phyloP scores from a whole-genome alignment of 2,888 invertebrate species.

The Drymonia ruficornis region DNA sequence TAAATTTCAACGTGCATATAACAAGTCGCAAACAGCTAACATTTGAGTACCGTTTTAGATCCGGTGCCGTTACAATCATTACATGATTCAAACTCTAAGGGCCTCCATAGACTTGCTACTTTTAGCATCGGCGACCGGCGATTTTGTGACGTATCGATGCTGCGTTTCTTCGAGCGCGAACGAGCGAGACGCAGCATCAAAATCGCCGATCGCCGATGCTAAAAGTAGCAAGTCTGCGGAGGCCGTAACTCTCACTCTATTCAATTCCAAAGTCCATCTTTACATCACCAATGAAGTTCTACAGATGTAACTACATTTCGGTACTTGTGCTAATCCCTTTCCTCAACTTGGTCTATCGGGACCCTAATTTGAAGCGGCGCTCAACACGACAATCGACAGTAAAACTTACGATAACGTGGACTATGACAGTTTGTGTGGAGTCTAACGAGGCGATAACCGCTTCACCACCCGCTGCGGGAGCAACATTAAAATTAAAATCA shows the following conservation, averaged over 20 bases:
- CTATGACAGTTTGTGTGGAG: constrained; percentile 38
- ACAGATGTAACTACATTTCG: constrained; percentile 4
- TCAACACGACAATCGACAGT: constrained; percentile 37
- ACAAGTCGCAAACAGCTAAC: too few relatives aligned
- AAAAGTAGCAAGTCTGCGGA: too few relatives aligned
- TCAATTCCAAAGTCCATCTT: background rate
- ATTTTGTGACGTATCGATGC: too few relatives aligned
- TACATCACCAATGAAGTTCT: background rate
- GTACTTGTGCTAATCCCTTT: constrained; percentile 6
- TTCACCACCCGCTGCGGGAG: constrained; percentile 22
- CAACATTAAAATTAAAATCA: constrained; percentile 23
- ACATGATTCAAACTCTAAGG: too few relatives aligned
- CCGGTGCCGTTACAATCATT: too few relatives aligned
- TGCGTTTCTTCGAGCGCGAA: too few relatives aligned
- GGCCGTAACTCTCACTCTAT: background rate
- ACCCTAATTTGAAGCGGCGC: constrained; percentile 31
- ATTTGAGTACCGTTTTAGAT: too few relatives aligned
- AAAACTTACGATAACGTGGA: constrained; percentile 41
- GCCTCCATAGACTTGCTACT: too few relatives aligned
- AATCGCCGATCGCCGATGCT: too few relatives aligned
- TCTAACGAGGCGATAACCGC: constrained; percentile 41
- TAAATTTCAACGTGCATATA: too few relatives aligned
- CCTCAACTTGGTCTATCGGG: constrained; percentile 16
- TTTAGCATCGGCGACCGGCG: too few relatives aligned
- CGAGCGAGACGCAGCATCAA: too few relatives aligned